phyloP scores from a whole-genome alignment of 2,113 vertebrate species.

The Epinephelus moara region DNA sequence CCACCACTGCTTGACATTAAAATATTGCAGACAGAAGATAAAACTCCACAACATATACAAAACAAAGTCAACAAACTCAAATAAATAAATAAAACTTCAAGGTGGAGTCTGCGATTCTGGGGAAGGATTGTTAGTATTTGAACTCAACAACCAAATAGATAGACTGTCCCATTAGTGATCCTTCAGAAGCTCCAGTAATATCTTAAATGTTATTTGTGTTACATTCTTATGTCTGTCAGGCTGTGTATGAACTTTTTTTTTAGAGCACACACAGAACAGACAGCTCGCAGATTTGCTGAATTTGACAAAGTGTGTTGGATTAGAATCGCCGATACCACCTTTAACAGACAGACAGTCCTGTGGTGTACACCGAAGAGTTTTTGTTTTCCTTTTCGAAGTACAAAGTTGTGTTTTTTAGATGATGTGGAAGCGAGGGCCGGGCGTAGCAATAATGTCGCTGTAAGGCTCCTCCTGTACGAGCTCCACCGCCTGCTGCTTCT shows the following conservation, averaged over 20 bases:
- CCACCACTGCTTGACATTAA: slow-evolving; percentile 10
- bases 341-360: slow-evolving; percentile 19
- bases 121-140: no score
- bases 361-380: background rate
- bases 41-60: slow-evolving; percentile 41
- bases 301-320: no score
- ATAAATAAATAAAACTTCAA: slow-evolving; percentile 22
- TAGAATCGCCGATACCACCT: no score
- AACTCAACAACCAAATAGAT: no score
- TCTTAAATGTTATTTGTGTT: no score
- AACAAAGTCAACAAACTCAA: slow-evolving; percentile 17
- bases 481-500: slow-evolving; percentile 98
- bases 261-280: no score
- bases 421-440: slow-evolving; percentile 95
- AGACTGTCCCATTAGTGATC: no score
- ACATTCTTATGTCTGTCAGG: no score
- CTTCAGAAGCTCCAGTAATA: no score
- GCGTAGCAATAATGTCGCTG: slow-evolving; percentile 95
- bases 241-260: no score
- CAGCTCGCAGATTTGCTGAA: no score
- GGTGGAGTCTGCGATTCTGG: no score
- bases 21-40: slow-evolving; percentile 24
- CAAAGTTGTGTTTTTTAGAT: slow-evolving; percentile 82
- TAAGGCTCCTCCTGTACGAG: slow-evolving; percentile 94
- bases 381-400: background rate